Conservation (phyloP, 1,140 invertebrate genomes). For the Bombus haemorrhoidalis region DNA sequence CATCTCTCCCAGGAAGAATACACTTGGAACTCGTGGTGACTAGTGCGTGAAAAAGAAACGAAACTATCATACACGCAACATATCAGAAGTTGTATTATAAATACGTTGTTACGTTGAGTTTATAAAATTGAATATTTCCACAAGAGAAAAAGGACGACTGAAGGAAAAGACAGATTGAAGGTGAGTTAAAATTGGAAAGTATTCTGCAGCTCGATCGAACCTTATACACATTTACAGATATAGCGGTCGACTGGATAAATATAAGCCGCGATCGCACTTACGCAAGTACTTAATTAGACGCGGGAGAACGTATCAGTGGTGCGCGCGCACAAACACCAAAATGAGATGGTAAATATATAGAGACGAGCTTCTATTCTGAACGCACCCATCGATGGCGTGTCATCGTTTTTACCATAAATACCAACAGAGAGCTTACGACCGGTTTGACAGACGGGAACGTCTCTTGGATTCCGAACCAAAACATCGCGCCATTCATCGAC, state of each 20-base stretch:
- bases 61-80: slow-evolving; percentile 30
- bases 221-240: slow-evolving; percentile 16
- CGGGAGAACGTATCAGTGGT: slow-evolving; percentile 10
- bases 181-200: slow-evolving; percentile 42
- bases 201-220: slow-evolving; percentile 22
- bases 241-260: slow-evolving; percentile 41
- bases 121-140: slow-evolving; percentile 7
- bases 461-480: slow-evolving; percentile 65
- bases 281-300: slow-evolving; percentile 56
- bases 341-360: slow-evolving; percentile 41
- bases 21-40: slow-evolving; percentile 48
- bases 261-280: slow-evolving; percentile 49
- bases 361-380: slow-evolving; percentile 28
- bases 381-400: slow-evolving; percentile 37
- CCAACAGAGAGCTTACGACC: slow-evolving; percentile 47
- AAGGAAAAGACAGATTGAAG: slow-evolving; percentile 9
- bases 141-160: neutral
- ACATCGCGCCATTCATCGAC: slow-evolving; percentile 71
- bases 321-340: slow-evolving; percentile 12
- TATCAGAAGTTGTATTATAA: neutral
- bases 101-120: neutral
- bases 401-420: slow-evolving; percentile 53
- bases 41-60: slow-evolving; percentile 37
- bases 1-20: slow-evolving; percentile 76
- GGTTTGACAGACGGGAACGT: slow-evolving; percentile 58